Percentiles rank a stretch among this genome's conserved stretches.
Conservation (phyloP, 2,113 vertebrate genomes). For the Mesocricetus auratus region DNA sequence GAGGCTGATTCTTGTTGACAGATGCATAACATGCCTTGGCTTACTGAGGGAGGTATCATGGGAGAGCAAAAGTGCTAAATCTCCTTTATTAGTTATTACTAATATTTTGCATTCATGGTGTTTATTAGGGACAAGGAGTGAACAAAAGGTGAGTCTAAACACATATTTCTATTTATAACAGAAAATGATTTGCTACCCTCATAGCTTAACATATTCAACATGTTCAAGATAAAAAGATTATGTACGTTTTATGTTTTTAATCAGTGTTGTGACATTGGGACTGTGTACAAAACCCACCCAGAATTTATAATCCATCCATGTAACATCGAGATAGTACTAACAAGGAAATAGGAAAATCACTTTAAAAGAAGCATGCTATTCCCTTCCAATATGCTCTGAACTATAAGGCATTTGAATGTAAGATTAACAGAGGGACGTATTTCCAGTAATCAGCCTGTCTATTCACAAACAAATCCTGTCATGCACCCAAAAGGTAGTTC, state of each 20-base stretch:
- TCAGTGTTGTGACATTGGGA: not conserved
- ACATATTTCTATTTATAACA: constrained; percentile 14
- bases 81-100: not conserved
- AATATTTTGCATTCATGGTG: constrained; percentile 6
- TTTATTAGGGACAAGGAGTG: not conserved
- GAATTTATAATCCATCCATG: not conserved
- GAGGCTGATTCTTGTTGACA: not conserved
- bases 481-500: not conserved
- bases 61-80: not conserved
- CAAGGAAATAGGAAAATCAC: not conserved
- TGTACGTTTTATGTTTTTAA: not conserved
- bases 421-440: not conserved
- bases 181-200: not conserved
- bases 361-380: not conserved
- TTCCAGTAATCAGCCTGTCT: not conserved
- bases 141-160: constrained; percentile 30
- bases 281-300: not conserved
- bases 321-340: not conserved
- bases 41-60: not conserved
- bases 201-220: not conserved
- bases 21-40: not conserved
- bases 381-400: not conserved
- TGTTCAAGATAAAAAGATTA: not conserved
- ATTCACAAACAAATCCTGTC: not conserved
- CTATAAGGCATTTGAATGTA: not conserved